Evolutionary conservation across 2,888 invertebrate species (phyloP), one percentile per base, ranked within the genome.

Genomic region (Ethmia dodecea): DNA sequence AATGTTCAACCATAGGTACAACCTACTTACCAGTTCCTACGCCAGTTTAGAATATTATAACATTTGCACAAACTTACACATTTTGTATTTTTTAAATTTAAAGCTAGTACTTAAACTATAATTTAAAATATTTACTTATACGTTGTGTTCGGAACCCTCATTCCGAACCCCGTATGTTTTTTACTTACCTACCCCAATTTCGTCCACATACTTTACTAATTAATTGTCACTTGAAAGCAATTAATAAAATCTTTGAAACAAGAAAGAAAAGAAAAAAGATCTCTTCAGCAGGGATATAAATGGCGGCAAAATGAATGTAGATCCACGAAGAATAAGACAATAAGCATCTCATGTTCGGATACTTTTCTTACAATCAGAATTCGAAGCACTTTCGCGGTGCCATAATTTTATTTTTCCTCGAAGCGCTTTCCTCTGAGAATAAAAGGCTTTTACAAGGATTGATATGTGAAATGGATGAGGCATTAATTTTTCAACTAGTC

Each of bases 331-430:
- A 24, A 32, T 18, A 32, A 32, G 25, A 32, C 24, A 32, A 32
- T 32, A 28, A 28, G 13, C 24, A 14, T 13, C 13, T 24, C 14
- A 24, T 32, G 32, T 14, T 25, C 25, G 6, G 31, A 36, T 40
- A 33, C 40, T 33, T 31, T 16, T n/a, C 25, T 33, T 29, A 18
- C 28, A 37, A 37, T 41, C 35, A 35, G 12, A 34, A 40, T 37
- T 40, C 37, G 31, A 20, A 28, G 34, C 34, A 33, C 35, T 40
- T 33, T 31, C 26, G 29, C 31, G 13, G 9, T 10, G 31, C 37
- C 34, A 34, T 28, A 31, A 31, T 34, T 41, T 41, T 41, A 22
- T 37, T 41, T 40, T 41, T 37, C 25, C 22, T 22, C 14, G 31
- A 28, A 38, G 20, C 14, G 26, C 26, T 11, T 26, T 22, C 18